Evolutionary conservation across 2,797 vertebrate genomes (phyloP).

Genomic region (Rhinophrynus dorsalis): DNA sequence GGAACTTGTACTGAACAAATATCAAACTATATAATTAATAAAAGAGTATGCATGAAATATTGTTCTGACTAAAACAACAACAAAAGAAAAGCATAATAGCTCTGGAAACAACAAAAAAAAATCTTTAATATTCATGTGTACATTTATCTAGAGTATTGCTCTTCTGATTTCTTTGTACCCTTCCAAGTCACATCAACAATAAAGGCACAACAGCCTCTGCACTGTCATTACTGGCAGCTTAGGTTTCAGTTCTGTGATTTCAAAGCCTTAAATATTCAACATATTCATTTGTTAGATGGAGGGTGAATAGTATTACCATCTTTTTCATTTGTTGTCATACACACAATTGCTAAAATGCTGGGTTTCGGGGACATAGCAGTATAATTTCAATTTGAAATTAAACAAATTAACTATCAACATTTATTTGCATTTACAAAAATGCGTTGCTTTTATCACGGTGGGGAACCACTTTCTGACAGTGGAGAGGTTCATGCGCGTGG

Average conservation of each 20-base stretch:
- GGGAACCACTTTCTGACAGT: conserved; percentile 29
- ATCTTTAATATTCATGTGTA: not conserved
- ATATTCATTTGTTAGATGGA: conserved; percentile 38
- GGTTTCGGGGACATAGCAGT: conserved; percentile 43
- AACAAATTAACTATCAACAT: conserved; percentile 44
- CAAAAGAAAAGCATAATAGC: no score
- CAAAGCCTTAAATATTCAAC: conserved; percentile 46
- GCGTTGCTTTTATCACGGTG: conserved; percentile 45
- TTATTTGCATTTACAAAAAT: conserved; percentile 47
- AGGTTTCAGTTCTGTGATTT: conserved; percentile 45
- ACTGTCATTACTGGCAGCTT: conserved; percentile 39
- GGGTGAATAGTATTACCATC: conserved; percentile 38
- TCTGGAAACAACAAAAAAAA: not conserved
- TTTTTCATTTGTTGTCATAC: conserved; percentile 22
- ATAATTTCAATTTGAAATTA: conserved; percentile 30
- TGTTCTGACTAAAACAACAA: not conserved
- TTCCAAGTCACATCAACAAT: conserved; percentile 9
- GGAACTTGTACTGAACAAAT: no score
- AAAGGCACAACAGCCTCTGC: not conserved
- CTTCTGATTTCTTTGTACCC: not conserved
- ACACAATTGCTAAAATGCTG: conserved; percentile 56
- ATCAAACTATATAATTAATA: no score
- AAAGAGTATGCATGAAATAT: not conserved
- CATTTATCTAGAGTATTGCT: not conserved
- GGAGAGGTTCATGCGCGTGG: not conserved